These are phyloP conservation scores for Schizothorax lantsangensis DNA, from an alignment of 2,797 vertebrate genomes.

Conservation along the genomic window DNA sequence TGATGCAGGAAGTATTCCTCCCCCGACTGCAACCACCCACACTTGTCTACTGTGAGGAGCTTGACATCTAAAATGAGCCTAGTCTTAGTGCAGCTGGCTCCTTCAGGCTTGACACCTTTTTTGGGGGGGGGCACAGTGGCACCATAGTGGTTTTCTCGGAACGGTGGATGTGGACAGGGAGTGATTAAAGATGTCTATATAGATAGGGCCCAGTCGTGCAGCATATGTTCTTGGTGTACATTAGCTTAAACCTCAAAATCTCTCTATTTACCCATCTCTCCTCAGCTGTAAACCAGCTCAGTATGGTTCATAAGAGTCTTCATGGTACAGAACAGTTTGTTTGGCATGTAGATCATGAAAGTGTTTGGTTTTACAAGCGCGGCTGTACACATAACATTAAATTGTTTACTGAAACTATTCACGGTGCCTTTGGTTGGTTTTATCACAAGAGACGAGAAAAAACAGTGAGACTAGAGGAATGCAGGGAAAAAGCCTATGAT, in stretches of 20 bases:
- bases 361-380: not conserved
- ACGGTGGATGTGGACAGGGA: not conserved
- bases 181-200: conserved; percentile 14
- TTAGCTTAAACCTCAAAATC: not conserved
- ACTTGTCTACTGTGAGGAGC: not conserved
- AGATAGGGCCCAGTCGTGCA: not conserved
- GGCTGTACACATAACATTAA: not conserved
- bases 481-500: conserved; percentile 4
- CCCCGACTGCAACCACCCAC: not conserved
- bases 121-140: not conserved
- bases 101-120: not conserved
- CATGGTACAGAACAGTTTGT: conserved; percentile 6
- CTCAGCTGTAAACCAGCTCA: not conserved
- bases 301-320: not conserved
- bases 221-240: not conserved
- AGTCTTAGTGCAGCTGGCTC: not conserved
- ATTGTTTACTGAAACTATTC: conserved; percentile 29
- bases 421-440: conserved; percentile 5
- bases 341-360: conserved; percentile 25
- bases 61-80: not conserved
- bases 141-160: not conserved
- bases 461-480: conserved; percentile 27
- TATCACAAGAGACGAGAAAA: conserved; percentile 22
- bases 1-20: conserved; percentile 2
- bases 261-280: conserved; percentile 12